These are phyloP conservation scores for Ailurus styani DNA, from an alignment of 2,113 vertebrate genomes.

Conservation along the genomic window DNA sequence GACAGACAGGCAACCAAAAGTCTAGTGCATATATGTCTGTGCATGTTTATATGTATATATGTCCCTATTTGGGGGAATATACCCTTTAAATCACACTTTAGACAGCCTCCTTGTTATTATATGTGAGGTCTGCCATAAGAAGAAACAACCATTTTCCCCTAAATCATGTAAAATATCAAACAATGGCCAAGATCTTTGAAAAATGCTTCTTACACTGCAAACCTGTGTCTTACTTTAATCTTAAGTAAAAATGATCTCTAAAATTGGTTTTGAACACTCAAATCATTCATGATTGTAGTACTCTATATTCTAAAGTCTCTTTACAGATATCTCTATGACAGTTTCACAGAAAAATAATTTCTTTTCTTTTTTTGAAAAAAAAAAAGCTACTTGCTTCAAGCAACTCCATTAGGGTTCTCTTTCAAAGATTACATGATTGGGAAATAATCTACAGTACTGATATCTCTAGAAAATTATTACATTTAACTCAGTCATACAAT, in stretches of 20 bases:
- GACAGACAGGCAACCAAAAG: not conserved
- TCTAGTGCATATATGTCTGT: not conserved
- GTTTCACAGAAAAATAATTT: not conserved
- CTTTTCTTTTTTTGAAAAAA: not conserved
- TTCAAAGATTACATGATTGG: not conserved
- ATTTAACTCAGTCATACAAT: not conserved
- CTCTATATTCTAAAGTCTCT: not conserved
- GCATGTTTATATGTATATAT: not conserved
- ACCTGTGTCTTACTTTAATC: not conserved
- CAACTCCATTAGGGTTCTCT: not conserved
- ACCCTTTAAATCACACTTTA: not conserved
- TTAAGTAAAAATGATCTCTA: constrained; percentile 21
- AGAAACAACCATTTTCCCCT: not conserved
- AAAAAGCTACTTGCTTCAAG: not conserved
- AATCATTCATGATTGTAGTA: not conserved
- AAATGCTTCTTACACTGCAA: not conserved
- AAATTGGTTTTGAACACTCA: constrained; percentile 23
- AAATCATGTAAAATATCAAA: constrained; percentile 23
- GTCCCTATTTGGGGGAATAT: not conserved
- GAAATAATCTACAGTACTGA: not conserved
- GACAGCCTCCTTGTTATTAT: not conserved
- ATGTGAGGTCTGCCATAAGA: not conserved
- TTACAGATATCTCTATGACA: not conserved
- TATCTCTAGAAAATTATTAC: not conserved
- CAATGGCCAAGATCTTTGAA: not conserved